Conservation (phyloP, 2,113 vertebrate genomes). For the Galbula dea region DNA sequence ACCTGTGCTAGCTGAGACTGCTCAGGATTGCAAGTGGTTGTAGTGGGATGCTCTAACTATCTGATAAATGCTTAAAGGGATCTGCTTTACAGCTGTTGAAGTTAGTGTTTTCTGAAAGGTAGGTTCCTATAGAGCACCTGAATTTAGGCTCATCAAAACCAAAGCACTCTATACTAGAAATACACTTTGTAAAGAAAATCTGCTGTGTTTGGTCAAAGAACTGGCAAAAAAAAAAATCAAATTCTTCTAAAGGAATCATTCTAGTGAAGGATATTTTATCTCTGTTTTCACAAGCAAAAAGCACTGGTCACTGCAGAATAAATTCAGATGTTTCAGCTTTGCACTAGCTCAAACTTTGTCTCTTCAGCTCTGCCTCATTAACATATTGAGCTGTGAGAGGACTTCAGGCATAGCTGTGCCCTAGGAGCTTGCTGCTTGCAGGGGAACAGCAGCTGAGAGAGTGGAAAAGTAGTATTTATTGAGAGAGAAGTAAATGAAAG, state of each 20-base stretch:
- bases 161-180: not conserved
- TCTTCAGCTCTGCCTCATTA: not conserved
- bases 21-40: accelerated
- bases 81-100: not conserved
- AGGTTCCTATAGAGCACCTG: not conserved
- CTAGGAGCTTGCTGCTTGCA: not conserved
- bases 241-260: not conserved
- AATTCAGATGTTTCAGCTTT: not conserved
- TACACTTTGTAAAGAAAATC: not conserved
- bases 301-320: not conserved
- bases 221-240: not conserved
- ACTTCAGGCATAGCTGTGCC: not conserved
- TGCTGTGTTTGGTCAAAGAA: not conserved
- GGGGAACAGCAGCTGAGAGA: not conserved
- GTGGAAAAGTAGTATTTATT: not conserved
- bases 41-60: not conserved
- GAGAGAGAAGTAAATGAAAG: not conserved
- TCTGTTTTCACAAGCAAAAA: not conserved
- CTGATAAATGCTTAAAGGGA: not conserved
- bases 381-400: not conserved
- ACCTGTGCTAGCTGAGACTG: not conserved
- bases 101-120: not conserved
- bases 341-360: not conserved
- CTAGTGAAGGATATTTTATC: not conserved
- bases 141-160: not conserved